A percentile compares a stretch with the other conserved stretches of the same genome.
These are phyloP conservation scores for Patella ulyssiponensis DNA, from an alignment of 2,888 invertebrate genomes.

Conservation along the genomic window DNA sequence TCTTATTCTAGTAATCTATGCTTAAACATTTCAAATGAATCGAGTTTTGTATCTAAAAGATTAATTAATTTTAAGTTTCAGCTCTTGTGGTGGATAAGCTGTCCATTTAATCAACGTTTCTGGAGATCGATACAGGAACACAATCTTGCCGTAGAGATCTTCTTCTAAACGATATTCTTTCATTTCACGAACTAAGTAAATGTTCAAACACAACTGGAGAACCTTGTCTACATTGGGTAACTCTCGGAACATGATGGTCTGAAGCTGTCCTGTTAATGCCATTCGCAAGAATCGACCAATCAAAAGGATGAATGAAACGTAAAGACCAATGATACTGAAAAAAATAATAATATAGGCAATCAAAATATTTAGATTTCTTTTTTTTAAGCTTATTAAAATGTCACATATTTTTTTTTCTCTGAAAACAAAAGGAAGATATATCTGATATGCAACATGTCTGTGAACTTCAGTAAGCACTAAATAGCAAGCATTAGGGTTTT, in stretches of 20 bases:
- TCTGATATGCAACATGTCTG: too few species aligned
- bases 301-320: constrained; percentile 95
- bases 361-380: not conserved
- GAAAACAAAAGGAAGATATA: too few species aligned
- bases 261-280: constrained; percentile 90
- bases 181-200: constrained; percentile 89
- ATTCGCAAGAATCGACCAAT: constrained; percentile 89
- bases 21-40: too few species aligned
- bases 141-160: constrained; percentile 96
- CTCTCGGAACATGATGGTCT: constrained; percentile 80
- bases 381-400: too few species aligned
- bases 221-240: constrained; percentile 77
- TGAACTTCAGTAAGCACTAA: too few species aligned
- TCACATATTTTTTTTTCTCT: too few species aligned
- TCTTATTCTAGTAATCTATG: too few species aligned
- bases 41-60: too few species aligned
- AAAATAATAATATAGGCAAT: constrained; percentile 6
- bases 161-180: constrained; percentile 94
- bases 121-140: constrained; percentile 96
- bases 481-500: too few species aligned
- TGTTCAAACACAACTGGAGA: constrained; percentile 76
- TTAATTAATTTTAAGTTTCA: constrained; percentile 13
- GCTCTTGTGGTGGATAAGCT: constrained; percentile 52
- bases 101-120: constrained; percentile 91
- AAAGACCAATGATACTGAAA: constrained; percentile 87